Percentiles rank a stretch among this genome's conserved stretches.
phyloP scores from a whole-genome alignment of 2,797 vertebrate species.

The Alectoris magna region DNA sequence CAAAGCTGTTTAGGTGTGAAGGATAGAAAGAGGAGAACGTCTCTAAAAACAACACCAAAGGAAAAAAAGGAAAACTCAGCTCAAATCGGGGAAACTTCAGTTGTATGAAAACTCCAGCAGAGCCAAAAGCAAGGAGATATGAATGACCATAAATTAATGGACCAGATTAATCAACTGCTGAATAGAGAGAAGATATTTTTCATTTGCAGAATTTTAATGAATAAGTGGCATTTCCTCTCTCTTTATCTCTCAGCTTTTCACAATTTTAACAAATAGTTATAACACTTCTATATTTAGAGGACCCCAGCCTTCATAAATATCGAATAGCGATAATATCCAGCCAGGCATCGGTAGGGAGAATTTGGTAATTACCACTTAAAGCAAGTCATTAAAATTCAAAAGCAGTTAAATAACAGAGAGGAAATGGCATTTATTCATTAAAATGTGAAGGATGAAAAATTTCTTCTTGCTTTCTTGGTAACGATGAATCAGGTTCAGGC shows the following conservation, averaged over 20 bases:
- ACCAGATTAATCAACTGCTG: conserved; percentile 59
- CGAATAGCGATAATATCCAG: conserved; percentile 57
- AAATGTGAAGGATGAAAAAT: conserved; percentile 46
- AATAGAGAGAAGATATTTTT: conserved; percentile 62
- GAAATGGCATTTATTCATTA: conserved; percentile 64
- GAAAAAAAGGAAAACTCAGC: conserved; percentile 29
- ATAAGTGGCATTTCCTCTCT: conserved; percentile 67
- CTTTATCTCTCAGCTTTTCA: conserved; percentile 67
- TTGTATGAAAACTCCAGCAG: conserved; percentile 24
- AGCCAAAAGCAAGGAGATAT: conserved; percentile 3
- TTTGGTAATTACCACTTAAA: conserved; percentile 70
- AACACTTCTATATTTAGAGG: conserved; percentile 73
- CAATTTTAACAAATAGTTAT: conserved; percentile 72
- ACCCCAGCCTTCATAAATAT: conserved; percentile 72
- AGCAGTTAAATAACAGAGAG: conserved; percentile 49
- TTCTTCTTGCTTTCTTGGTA: conserved; percentile 24
- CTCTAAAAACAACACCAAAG: background rate
- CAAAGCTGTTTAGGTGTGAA: conserved; percentile 47
- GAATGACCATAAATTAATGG: conserved; percentile 68
- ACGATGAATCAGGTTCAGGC: background rate
- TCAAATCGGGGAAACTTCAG: conserved; percentile 32
- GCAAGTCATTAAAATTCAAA: conserved; percentile 70
- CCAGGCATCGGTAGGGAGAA: conserved; percentile 43
- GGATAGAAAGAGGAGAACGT: background rate
- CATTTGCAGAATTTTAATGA: conserved; percentile 69